phyloP scores from a whole-genome alignment of 2,888 invertebrate species.

The Calameuta idolon region DNA sequence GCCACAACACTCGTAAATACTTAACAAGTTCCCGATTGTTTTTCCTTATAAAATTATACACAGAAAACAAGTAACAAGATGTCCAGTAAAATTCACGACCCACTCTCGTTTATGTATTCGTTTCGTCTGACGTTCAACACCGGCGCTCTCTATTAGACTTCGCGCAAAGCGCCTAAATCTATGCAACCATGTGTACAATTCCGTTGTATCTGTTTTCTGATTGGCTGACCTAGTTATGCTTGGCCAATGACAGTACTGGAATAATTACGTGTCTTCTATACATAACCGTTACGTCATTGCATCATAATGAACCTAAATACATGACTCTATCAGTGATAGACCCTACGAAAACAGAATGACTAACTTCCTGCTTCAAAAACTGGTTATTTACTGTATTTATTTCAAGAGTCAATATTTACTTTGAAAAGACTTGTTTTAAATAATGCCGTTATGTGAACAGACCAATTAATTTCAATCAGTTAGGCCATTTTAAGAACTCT shows the following conservation, averaged over 20 bases:
- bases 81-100: not conserved
- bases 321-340: not conserved
- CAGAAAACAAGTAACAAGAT: not conserved
- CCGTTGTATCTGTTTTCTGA: slow-evolving; percentile 1
- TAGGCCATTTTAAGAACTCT: not conserved
- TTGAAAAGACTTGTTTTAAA: not conserved
- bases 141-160: slow-evolving; percentile 20
- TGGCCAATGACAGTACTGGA: slow-evolving; percentile 12
- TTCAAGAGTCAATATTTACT: not conserved
- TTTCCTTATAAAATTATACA: not conserved
- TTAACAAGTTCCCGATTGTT: not conserved
- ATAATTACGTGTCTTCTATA: slow-evolving; percentile 28
- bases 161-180: slow-evolving; percentile 11
- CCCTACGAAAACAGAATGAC: not conserved
- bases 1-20: not conserved
- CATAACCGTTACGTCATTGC: slow-evolving; percentile 30
- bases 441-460: not conserved
- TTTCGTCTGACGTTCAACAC: slow-evolving; percentile 26
- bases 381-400: not conserved
- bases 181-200: not conserved
- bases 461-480: not conserved
- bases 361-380: not conserved
- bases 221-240: slow-evolving; percentile 3
- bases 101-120: slow-evolving; percentile 27
- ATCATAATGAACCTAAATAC: slow-evolving; percentile 4